Base-by-base conservation (phyloP, 2,888 invertebrate species). In the Metalampra italica region DNA sequence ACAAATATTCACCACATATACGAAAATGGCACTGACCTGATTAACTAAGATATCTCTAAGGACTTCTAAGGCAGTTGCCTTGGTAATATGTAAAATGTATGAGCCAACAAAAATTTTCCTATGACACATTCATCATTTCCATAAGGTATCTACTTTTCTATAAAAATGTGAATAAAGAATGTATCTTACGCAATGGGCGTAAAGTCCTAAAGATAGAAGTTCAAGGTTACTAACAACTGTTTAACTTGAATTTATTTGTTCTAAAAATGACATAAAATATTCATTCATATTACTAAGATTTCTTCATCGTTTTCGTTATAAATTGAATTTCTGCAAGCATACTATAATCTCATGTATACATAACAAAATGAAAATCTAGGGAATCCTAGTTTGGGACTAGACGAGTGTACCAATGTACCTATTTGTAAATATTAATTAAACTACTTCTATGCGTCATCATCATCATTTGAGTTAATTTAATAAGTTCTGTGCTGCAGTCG, bases 1-100 rank as follows among this genome's bases (percentile, higher is more conserved):
- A n/a, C n/a, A n/a, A n/a, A n/a, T n/a, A 36, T n/a, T 7, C n/a
- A 12, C 7, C 7, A 39, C 13, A 9, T 7, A 40, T n/a, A 47
- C 36, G 47, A 36, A 51, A 49, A 50, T 53, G 60, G 51, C 61
- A 64, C 56, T 72, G 66, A 68, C 66, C 64, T 50, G 48, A 65
- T 63, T 63, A 55, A 44, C 48, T 49, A 50, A 59, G n/a, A 62
- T 56, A 36, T 36, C 36, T 36, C n/a, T 36, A 36, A 8, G 36
- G n/a, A 57, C 47, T 44, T 36, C 39, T 44, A 55, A 39, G 38
- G 45, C 44, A 11, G 50, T 55, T 52, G 56, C 57, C 59, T 65
- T 63, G 60, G 51, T 43, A 47, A 51, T 54, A 49, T 47, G 57
- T 48, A 48, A 46, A 60, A 59, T 42, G 15, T n/a, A n/a, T n/a